Evolutionary conservation across 1,140 invertebrate genomes (phyloP).

Genomic region (Gryllus bimaculatus): DNA sequence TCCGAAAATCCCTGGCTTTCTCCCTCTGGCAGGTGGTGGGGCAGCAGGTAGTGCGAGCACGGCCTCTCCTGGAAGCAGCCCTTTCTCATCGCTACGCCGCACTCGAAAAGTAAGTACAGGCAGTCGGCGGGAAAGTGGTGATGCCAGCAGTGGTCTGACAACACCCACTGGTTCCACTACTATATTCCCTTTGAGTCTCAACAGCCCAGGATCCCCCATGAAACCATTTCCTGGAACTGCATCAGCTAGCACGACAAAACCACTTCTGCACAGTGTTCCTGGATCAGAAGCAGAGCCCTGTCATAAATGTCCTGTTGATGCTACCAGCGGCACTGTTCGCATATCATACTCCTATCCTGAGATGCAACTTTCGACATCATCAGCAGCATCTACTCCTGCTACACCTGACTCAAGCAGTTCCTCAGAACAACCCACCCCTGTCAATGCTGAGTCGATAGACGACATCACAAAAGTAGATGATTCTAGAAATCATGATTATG

Average conservation of each 20-base stretch:
- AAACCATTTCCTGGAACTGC: slow-evolving; percentile 32
- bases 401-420: slow-evolving; percentile 22
- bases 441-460: slow-evolving; percentile 10
- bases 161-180: slow-evolving; percentile 45
- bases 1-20: slow-evolving; percentile 33
- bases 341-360: slow-evolving; percentile 21
- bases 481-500: slow-evolving; percentile 26
- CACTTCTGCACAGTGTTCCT: background rate
- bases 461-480: slow-evolving; percentile 11
- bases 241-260: background rate
- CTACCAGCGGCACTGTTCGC: slow-evolving; percentile 29
- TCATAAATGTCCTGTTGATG: slow-evolving; percentile 30
- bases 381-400: slow-evolving; percentile 16
- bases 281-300: slow-evolving; percentile 23
- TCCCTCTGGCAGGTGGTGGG: slow-evolving; percentile 24
- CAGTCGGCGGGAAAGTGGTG: slow-evolving; percentile 33
- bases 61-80: slow-evolving; percentile 25
- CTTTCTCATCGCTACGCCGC: slow-evolving; percentile 33
- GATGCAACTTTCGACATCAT: background rate
- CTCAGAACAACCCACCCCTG: slow-evolving; percentile 19
- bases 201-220: slow-evolving; percentile 46
- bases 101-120: slow-evolving; percentile 24
- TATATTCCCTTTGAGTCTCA: slow-evolving; percentile 49
- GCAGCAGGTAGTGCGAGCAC: background rate
- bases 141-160: slow-evolving; percentile 36